Base-by-base conservation (phyloP, 2,888 invertebrate species). In the Thymelicus acteon region DNA sequence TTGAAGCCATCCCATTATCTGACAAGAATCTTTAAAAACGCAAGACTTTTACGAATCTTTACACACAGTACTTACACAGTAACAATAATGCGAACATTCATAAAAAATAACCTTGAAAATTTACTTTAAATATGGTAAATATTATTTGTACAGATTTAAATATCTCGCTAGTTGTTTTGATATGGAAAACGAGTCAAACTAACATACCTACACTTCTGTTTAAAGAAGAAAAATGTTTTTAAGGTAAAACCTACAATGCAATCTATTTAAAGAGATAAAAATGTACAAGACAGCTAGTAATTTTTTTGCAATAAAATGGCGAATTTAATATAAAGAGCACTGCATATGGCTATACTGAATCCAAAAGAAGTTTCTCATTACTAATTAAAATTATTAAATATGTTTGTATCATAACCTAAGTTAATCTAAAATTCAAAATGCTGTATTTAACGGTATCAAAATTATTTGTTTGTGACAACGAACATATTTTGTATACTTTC, bases 221-320 rank as follows among this genome's bases (percentile, higher is more conserved):
- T 24, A 54, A 54, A 54, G 24, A 54, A 8, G 4, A 54, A 54
- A 54, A 24, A 3, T 54, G 54, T 8, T 54, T 52, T 54, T 54
- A 52, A 19, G 19, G 15, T 54, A 54, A 10, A 54, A 24, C 19
- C 24, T 54, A 58, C 54, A 13, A 69, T 63, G 37, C 6, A 63
- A 39, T 31, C 10, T 44, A 19, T n/a, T 2, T 52, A 52, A 15
- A 0, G 7, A 12, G 49, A 52, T 19, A 52, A 52, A 13, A 6
- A 52, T 2, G 15, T 52, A 52, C 49, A 49, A n/a, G 7, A 49
- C 49, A 15, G 6, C n/a, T 49, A 44, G 8, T 8, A 44, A 44
- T 7, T 44, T 44, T 44, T 2, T 7, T 7, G 8, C 7, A 44
- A 44, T 6, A 8, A 44, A 10, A 19, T 19, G 44, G 8, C 44